Evolutionary conservation across 2,113 vertebrate genomes (phyloP), one percentile per base, ranked within the genome.

Genomic region (Microtus montanus): DNA sequence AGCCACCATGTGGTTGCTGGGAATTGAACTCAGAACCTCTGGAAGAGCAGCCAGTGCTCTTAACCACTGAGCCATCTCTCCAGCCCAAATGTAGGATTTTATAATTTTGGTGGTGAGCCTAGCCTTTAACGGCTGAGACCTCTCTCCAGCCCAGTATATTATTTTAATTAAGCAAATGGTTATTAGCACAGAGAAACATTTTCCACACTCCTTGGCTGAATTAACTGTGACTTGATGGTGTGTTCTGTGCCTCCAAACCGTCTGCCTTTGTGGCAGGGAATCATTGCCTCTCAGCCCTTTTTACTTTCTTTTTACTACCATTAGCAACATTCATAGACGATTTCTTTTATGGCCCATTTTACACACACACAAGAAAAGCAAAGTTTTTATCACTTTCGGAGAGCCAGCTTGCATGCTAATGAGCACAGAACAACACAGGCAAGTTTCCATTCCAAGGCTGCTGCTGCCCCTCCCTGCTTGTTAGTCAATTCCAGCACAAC

Each of bases 331-430:
- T 54, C 89, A 88, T 74, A 92, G 87, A 95, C 90, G 70, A 97
- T 97, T 95, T 96, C 94, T 93, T 96, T 96, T 90, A 93, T 89
- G 80, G 52, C 80, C 80, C 54, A 64, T 94, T 96, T 93, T 94
- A 94, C 41, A 91, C 89, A 84, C 71, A 86, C 26, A 54, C 20
- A 82, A 5, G 61, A 41, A 26, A 20, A 87, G 93, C 66, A 64
- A 75, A 84, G 77, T 88, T 96, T 96, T 96, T 96, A 94, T 94
- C 80, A 95, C 90, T 92, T 92, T 78, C 54, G 80, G 52, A 73
- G 63, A 52, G 66, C 94, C 58, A 20, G 52, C 33, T 73, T 71
- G 91, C 95, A 95, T 95, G 90, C 54, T 68, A 92, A 97, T 96
- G 93, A 95, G 84, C 15, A 47, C 0, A 54, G 80, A 92, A 70